Conservation (phyloP, 92 coral and sea anemone species). For the Palythoa grandiflora region DNA sequence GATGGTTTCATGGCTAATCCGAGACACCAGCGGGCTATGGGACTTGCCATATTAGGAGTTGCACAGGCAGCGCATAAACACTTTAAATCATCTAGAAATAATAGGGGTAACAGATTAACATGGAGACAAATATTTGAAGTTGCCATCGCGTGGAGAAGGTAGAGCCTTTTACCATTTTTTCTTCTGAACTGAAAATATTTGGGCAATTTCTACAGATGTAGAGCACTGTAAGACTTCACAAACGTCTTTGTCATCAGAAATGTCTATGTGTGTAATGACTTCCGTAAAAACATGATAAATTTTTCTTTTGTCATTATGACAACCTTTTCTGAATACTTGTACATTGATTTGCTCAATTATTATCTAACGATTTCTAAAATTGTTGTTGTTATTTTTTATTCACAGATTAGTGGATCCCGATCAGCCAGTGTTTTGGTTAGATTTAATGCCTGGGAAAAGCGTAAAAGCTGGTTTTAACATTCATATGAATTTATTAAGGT, state of each 20-base stretch:
- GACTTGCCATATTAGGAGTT: slow-evolving; percentile 82
- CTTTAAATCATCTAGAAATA: slow-evolving; percentile 74
- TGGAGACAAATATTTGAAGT: slow-evolving; percentile 90
- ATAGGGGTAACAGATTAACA: slow-evolving; percentile 51
- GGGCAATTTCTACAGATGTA: too few relatives aligned
- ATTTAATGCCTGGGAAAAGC: slow-evolving; percentile 85
- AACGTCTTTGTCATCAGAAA: too few relatives aligned
- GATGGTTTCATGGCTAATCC: slow-evolving; percentile 80
- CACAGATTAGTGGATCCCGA: slow-evolving; percentile 84
- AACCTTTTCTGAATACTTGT: too few relatives aligned
- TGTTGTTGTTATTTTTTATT: neutral
- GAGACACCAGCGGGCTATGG: slow-evolving; percentile 88
- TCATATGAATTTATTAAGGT: slow-evolving; percentile 88
- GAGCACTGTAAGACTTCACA: too few relatives aligned
- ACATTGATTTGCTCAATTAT: too few relatives aligned
- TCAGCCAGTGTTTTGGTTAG: slow-evolving; percentile 91
- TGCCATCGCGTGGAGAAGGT: slow-evolving; percentile 92
- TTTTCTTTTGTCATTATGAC: too few relatives aligned
- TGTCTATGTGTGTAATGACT: too few relatives aligned
- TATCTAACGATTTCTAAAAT: too few relatives aligned
- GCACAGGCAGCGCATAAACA: slow-evolving; percentile 84
- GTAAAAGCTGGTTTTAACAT: slow-evolving; percentile 88
- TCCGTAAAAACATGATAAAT: too few relatives aligned
- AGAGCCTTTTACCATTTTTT: neutral
- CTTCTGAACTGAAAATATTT: neutral